A percentile compares a stretch with the other conserved stretches of the same genome.
Conservation (phyloP, 2,888 invertebrate species). For the Melanchra persicariae region DNA sequence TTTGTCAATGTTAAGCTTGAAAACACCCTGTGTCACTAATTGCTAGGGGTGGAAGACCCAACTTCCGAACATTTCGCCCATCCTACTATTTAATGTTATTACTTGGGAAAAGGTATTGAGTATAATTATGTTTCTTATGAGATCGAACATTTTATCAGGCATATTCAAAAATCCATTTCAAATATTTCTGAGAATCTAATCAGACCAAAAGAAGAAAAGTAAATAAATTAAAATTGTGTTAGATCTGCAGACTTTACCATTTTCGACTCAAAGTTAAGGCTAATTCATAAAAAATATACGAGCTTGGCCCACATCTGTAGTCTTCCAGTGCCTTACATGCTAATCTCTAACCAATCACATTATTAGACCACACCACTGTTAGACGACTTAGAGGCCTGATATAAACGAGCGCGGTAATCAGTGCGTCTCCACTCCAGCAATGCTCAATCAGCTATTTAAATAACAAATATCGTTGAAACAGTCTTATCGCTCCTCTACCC, state of each 20-base stretch:
- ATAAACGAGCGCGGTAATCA: constrained; percentile 25
- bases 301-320: constrained; percentile 67
- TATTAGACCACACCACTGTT: constrained; percentile 47
- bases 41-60: neutral
- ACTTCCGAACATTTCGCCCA: neutral
- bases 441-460: constrained; percentile 31
- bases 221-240: constrained; percentile 22
- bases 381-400: constrained; percentile 29
- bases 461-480: constrained; percentile 43
- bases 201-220: constrained; percentile 23
- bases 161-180: constrained; percentile 13
- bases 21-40: neutral
- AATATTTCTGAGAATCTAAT: neutral
- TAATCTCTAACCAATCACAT: constrained; percentile 58
- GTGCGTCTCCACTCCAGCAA: constrained; percentile 11
- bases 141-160: constrained; percentile 46
- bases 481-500: constrained; percentile 55
- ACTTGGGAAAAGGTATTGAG: constrained; percentile 21
- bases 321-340: constrained; percentile 65
- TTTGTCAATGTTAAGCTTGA: neutral
- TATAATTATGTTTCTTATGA: constrained; percentile 49
- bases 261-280: constrained; percentile 45
- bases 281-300: constrained; percentile 66
- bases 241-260: constrained; percentile 22
- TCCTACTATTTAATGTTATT: neutral